phyloP scores from a whole-genome alignment of 2,888 invertebrate species.

The Drosophila incognita region DNA sequence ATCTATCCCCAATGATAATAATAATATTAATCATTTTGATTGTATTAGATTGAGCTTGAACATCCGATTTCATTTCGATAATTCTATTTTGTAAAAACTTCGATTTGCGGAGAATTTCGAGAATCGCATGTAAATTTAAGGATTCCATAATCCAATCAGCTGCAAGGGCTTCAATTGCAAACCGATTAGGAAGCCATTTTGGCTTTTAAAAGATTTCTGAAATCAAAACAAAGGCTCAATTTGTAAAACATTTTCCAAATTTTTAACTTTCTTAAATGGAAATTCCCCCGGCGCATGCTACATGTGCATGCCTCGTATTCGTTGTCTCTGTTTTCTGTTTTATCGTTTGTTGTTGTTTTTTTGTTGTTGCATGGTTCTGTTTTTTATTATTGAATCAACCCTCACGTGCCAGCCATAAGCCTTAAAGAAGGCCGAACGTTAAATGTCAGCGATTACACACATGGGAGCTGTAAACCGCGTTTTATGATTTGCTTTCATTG shows the following conservation, averaged over 20 bases:
- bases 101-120: background rate
- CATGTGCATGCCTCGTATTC: conserved; percentile 25
- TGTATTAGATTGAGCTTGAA: background rate
- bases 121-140: background rate
- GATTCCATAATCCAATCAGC: conserved; percentile 17
- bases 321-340: conserved; percentile 8
- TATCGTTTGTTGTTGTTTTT: background rate
- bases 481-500: conserved; percentile 83
- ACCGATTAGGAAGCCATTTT: conserved; percentile 17
- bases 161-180: conserved; percentile 3
- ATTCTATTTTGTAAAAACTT: background rate
- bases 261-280: conserved; percentile 25
- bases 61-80: background rate
- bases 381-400: conserved; percentile 35
- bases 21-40: background rate
- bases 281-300: conserved; percentile 48
- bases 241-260: conserved; percentile 29
- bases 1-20: too few relatives aligned
- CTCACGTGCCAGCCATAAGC: conserved; percentile 60
- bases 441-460: conserved; percentile 83
- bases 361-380: conserved; percentile 3
- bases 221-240: conserved; percentile 50
- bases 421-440: conserved; percentile 58
- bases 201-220: conserved; percentile 15
- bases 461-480: conserved; percentile 85